phyloP scores from a whole-genome alignment of 2,888 invertebrate species.

The Sinodicranocentrus sp. region DNA sequence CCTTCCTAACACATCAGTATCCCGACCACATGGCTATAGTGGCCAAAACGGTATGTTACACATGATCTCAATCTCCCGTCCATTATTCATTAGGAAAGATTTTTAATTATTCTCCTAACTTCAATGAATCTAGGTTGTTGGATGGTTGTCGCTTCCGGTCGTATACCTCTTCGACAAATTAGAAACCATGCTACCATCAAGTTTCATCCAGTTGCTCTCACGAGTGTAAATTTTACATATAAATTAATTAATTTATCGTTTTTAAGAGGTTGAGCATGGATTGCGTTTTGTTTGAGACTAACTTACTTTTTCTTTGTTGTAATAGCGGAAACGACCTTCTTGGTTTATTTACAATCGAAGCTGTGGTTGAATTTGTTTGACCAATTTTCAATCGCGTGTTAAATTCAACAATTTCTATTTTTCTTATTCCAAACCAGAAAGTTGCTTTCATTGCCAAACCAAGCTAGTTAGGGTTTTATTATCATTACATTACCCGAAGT shows the following conservation, averaged over 20 bases:
- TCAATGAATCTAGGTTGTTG: slow-evolving; percentile 81
- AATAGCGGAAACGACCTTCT: neutral
- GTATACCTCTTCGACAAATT: slow-evolving; percentile 89
- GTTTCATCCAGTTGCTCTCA: slow-evolving; percentile 84
- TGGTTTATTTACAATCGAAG: neutral
- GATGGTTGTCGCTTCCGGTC: slow-evolving; percentile 89
- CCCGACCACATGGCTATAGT: slow-evolving; percentile 93
- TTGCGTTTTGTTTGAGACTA: slow-evolving; percentile 20
- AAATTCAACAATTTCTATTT: neutral
- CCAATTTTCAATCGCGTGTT: neutral
- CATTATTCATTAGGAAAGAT: neutral
- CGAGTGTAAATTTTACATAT: slow-evolving; percentile 67
- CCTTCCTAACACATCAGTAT: slow-evolving; percentile 93
- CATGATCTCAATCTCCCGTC: neutral
- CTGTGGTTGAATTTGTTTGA: neutral
- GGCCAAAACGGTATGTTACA: slow-evolving; percentile 83
- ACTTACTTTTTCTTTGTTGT: slow-evolving; percentile 21
- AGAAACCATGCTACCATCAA: slow-evolving; percentile 89
- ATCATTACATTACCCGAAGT: no score
- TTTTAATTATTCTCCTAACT: neutral
- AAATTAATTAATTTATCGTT: neutral
- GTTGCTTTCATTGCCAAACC: neutral
- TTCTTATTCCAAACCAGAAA: neutral
- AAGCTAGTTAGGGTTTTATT: no score
- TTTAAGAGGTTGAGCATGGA: slow-evolving; percentile 14